Base-by-base conservation (phyloP, 2,113 vertebrate species). In the Poeciliopsis turrubarensis region DNA sequence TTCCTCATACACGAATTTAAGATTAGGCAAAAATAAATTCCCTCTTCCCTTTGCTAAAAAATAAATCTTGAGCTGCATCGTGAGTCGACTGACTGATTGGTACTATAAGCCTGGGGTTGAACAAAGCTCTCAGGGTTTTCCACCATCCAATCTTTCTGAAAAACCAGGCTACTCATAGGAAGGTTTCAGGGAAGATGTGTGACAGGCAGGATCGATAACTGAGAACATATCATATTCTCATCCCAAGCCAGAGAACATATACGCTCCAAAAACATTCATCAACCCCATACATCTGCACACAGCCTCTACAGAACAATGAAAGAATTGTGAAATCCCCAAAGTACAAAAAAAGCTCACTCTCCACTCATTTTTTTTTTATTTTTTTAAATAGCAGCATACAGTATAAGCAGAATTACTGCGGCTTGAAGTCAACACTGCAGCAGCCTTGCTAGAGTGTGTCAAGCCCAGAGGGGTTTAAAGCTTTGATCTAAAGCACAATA, bases 401-500 rank as follows among this genome's bases (percentile, higher is more conserved):
- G 91, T 88, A 93, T 92, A 91, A 92, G 92, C 92, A 90, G 86
- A 92, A 90, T 92, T 88, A 91, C 86, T 84, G 88, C 72, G 13
- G 88, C 69, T 86, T 30, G 30, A 37, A 87, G 84, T 72, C 70
- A 19, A 75, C 31, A 69, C 83, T 83, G 88, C 86, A 85, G 84
- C 79, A 88, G 92, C 87, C 90, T 86, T 77, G 86, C 84, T 79
- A 74, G 91, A 93, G 88, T 90, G 82, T 92, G 89, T 92, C 88
- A 86, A 83, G 84, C 89, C 92, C 87, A 64, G 75, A 82, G 91
- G 91, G 91, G 77, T 90, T 92, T 91, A 78, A 19, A 60, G 84
- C 91, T 94, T 94, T 93, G 90, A 94, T 94, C 89, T 93, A 82
- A 84, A 60, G 71, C 85, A 93, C 90, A 92, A 94, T 91, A 91